Base-by-base conservation (phyloP, 1,140 invertebrate species). In the Caerostris darwini region DNA sequence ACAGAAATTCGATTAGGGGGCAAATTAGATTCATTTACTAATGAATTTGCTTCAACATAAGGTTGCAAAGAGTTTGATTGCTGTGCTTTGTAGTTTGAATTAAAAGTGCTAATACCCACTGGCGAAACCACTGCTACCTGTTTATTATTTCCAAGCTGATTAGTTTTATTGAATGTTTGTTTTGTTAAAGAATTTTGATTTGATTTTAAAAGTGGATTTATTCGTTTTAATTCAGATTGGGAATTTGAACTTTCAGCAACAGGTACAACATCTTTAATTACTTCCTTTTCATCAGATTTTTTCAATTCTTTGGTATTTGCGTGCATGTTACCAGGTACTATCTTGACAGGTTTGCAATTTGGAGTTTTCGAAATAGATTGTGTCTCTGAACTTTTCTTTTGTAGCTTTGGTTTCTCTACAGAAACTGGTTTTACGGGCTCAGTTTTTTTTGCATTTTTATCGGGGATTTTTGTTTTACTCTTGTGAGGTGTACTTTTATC, bases 121-220 rank as follows among this genome's bases (percentile, higher is more conserved):
- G 83, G 83, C 17, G 83, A 85, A 58, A 85, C 17, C 19, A 85
- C n/a, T 58, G 83, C 83, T 6, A 34, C 83, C 19, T 17, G 57
- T 12, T 59, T 59, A 8, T n/a, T 50, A 77, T 12, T 50, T 7
- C 10, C 12, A 8, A 7, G 5, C 53, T 50, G 8, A 34, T 57
- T 58, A 3, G 12, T 59, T 10, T 57, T n/a, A n/a, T 19, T 14
- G 34, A 57, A 58, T n/a, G 58, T 58, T 19, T 85, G 6, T 6
- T 85, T 57, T 4, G 83, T 19, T 10, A 34, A 59, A 58, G 4
- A 8, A 3, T 14, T 59, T 10, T 19, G 6, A 8, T 7, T 59
- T 85, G 83, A n/a, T 34, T 19, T 34, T 6, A 7, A 8, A 59
- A 57, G 8, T 50, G 14, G 3, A 34, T 58, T 85, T 58, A 3